Conservation (phyloP, 1,140 invertebrate genomes). For the Aphaenogaster rudis region DNA sequence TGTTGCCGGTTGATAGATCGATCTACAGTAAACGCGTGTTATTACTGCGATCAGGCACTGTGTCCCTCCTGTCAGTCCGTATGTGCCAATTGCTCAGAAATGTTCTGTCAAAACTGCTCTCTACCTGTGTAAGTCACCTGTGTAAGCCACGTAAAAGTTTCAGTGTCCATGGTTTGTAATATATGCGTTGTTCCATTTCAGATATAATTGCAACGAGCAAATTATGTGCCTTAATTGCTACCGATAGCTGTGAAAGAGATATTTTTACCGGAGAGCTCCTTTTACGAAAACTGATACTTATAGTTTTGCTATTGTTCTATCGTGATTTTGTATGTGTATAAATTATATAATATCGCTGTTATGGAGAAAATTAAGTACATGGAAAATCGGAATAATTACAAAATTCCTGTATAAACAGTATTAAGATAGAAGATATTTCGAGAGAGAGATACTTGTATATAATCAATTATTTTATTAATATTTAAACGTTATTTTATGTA, state of each 20-base stretch:
- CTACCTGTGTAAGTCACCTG: slow-evolving; percentile 73
- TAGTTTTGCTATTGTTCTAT: background rate
- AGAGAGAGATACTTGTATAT: background rate
- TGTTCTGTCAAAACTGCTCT: slow-evolving; percentile 79
- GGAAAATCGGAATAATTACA: background rate
- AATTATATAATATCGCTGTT: slow-evolving; percentile 20
- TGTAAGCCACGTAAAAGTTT: background rate
- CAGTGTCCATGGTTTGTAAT: background rate
- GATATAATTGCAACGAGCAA: slow-evolving; percentile 75
- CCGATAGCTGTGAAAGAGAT: slow-evolving; percentile 40
- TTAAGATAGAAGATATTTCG: background rate
- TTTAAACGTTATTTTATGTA: background rate
- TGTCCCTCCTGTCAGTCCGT: slow-evolving; percentile 72
- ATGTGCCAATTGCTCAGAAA: slow-evolving; percentile 75
- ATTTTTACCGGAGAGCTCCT: background rate
- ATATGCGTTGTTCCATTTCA: slow-evolving; percentile 57
- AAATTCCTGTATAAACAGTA: background rate
- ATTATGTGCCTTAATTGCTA: slow-evolving; percentile 78
- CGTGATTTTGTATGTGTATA: slow-evolving; percentile 29
- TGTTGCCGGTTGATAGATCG: slow-evolving; percentile 66
- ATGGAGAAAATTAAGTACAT: background rate
- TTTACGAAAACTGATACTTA: background rate
- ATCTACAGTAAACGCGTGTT: slow-evolving; percentile 69
- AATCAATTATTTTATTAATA: slow-evolving; percentile 1
- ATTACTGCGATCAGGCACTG: slow-evolving; percentile 77